These are phyloP conservation scores for Babylonia areolata DNA, from an alignment of 1,140 invertebrate genomes.

Conservation along the genomic window DNA sequence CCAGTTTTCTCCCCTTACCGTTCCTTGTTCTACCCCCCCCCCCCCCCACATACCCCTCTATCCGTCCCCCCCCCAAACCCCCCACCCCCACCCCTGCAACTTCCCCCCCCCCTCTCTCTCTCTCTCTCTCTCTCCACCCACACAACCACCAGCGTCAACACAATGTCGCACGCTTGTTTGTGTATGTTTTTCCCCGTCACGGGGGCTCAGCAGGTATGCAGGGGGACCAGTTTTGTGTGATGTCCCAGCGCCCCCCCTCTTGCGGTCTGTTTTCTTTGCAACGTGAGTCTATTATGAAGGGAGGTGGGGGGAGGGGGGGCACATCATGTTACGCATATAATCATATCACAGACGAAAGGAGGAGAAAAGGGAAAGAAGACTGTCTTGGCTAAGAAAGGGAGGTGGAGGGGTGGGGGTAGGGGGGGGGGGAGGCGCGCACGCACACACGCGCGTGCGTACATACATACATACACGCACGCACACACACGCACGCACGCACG, in stretches of 20 bases:
- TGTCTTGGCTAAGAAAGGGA: background rate
- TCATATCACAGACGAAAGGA: background rate
- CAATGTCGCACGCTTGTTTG: background rate
- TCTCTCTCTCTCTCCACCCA: too few relatives aligned
- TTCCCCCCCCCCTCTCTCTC: too few relatives aligned
- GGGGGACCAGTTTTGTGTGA: background rate
- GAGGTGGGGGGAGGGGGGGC: too few relatives aligned
- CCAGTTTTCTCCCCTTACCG: too few relatives aligned
- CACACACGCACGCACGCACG: constrained; percentile 6
- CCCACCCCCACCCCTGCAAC: too few relatives aligned
- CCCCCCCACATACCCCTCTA: too few relatives aligned
- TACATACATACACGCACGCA: background rate
- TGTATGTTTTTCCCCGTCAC: background rate
- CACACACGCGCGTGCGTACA: background rate
- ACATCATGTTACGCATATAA: background rate
- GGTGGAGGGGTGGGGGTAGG: too few relatives aligned
- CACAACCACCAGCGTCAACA: background rate
- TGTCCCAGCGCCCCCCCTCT: background rate
- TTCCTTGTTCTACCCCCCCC: too few relatives aligned
- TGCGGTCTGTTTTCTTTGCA: background rate
- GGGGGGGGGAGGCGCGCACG: background rate
- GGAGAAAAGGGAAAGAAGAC: background rate
- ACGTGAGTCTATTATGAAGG: background rate
- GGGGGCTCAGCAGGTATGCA: background rate
- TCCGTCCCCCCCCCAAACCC: too few relatives aligned